A percentile compares a stretch with the other conserved stretches of the same genome.
Evolutionary conservation across 1,140 invertebrate genomes (phyloP).

Genomic region (Centruroides vittatus): DNA sequence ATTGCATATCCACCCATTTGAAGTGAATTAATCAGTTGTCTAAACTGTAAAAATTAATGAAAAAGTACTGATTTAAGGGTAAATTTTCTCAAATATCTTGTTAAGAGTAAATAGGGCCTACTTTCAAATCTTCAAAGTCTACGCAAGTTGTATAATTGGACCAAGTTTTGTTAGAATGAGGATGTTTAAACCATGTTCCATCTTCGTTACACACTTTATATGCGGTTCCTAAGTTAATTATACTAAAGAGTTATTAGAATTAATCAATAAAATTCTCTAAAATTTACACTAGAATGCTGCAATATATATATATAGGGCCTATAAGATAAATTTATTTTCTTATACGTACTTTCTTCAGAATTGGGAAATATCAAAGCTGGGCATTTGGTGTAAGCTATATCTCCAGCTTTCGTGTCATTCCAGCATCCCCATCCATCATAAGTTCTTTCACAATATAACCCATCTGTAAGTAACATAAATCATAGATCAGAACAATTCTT

Average conservation of each 20-base stretch:
- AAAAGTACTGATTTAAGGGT: too few relatives aligned
- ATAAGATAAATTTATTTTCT: too few relatives aligned
- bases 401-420: conserved; percentile 60
- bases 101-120: conserved; percentile 27
- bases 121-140: conserved; percentile 50
- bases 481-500: too few relatives aligned
- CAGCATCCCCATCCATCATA: conserved; percentile 80
- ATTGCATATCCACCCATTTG: too few relatives aligned
- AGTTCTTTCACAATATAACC: conserved; percentile 45
- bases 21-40: too few relatives aligned
- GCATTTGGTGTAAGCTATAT: conserved; percentile 48
- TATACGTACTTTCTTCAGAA: too few relatives aligned
- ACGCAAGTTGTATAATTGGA: conserved; percentile 79
- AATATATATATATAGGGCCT: too few relatives aligned
- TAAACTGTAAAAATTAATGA: too few relatives aligned
- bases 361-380: conserved; percentile 46
- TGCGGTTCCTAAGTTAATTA: conserved; percentile 30
- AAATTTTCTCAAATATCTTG: too few relatives aligned
- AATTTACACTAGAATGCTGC: too few relatives aligned
- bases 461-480: not conserved
- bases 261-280: too few relatives aligned
- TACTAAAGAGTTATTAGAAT: too few relatives aligned
- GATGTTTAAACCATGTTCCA: conserved; percentile 42
- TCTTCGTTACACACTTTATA: conserved; percentile 38
- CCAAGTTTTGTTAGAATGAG: conserved; percentile 38